phyloP scores from a whole-genome alignment of 2,113 vertebrate species.

The Australoheros scitulus region DNA sequence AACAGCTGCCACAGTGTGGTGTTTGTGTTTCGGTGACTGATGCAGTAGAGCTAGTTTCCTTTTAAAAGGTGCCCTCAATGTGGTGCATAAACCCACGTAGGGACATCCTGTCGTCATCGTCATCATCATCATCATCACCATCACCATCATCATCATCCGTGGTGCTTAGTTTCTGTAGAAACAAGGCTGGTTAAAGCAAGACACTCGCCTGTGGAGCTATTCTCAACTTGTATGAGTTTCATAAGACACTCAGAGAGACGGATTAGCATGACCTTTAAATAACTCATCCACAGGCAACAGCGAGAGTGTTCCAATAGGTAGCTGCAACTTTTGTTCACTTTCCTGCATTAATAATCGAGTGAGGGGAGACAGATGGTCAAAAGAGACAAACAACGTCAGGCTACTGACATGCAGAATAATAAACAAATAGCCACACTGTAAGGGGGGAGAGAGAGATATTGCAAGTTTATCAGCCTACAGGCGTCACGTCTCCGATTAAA shows the following conservation, averaged over 20 bases:
- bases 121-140: neutral
- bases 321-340: slow-evolving; percentile 26
- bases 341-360: slow-evolving; percentile 10
- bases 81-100: neutral
- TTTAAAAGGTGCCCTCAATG: neutral
- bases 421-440: neutral
- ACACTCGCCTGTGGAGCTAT: neutral
- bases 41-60: slow-evolving; percentile 10
- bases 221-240: slow-evolving; percentile 20
- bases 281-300: neutral
- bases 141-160: neutral
- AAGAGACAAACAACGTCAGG: neutral
- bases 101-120: neutral
- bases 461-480: fast-evolving
- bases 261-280: slow-evolving; percentile 32
- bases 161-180: neutral
- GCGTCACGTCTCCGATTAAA: neutral
- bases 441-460: neutral
- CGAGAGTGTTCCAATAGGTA: neutral
- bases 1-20: neutral
- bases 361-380: slow-evolving; percentile 18
- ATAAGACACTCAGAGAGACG: slow-evolving; percentile 5
- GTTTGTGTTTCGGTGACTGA: neutral
- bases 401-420: slow-evolving; percentile 4
- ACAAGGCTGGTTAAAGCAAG: neutral